These are phyloP conservation scores for Pollenia griseotomentosa DNA, from an alignment of 2,888 invertebrate species.

Conservation along the genomic window DNA sequence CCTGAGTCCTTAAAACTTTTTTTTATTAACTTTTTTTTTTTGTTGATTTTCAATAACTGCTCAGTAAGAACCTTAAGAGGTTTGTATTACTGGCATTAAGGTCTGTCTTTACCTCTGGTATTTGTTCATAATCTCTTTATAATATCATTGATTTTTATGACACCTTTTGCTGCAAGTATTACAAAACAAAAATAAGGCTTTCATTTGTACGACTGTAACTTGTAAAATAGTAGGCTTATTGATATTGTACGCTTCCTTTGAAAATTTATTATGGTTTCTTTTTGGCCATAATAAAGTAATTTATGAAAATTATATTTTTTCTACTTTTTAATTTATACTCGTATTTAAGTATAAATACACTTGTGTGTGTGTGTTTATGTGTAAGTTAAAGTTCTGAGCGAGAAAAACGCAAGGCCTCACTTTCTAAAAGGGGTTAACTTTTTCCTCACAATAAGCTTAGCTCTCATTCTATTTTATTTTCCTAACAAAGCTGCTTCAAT, in stretches of 20 bases:
- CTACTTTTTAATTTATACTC: conserved; percentile 16
- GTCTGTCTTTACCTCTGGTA: background rate
- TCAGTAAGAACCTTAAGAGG: conserved; percentile 32
- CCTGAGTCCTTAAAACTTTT: conserved; percentile 56
- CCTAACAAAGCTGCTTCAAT: too few relatives aligned
- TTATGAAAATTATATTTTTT: conserved; percentile 62
- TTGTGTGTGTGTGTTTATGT: background rate
- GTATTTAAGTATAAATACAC: background rate
- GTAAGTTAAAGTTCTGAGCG: background rate
- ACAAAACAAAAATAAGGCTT: conserved; percentile 13
- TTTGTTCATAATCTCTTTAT: conserved; percentile 63
- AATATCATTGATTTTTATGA: conserved; percentile 74
- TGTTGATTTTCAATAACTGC: conserved; percentile 10
- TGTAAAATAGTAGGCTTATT: conserved; percentile 55
- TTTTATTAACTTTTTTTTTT: background rate
- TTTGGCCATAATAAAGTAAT: conserved; percentile 71
- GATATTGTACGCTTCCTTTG: conserved; percentile 57
- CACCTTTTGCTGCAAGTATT: conserved; percentile 58
- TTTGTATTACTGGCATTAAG: conserved; percentile 50
- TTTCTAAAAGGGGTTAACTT: too few relatives aligned
- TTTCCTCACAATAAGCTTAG: too few relatives aligned
- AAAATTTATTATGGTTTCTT: conserved; percentile 63
- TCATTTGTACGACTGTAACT: conserved; percentile 38
- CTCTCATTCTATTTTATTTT: too few relatives aligned
- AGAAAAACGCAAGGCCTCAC: too few relatives aligned